These are phyloP conservation scores for Ivindomyrus marchei DNA, from an alignment of 2,113 vertebrate genomes.

Conservation along the genomic window DNA sequence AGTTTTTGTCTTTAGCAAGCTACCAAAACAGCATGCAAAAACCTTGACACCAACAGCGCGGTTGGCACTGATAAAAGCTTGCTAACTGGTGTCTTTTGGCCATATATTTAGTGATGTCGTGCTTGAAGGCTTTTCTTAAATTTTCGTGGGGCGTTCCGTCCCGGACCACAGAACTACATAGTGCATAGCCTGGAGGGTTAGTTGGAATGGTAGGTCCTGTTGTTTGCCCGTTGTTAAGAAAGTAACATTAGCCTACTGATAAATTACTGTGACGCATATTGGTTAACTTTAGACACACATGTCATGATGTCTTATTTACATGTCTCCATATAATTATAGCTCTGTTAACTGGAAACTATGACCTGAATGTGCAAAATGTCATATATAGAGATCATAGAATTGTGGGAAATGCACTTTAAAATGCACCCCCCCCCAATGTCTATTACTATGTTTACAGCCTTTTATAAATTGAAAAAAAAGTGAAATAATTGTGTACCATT, in stretches of 20 bases:
- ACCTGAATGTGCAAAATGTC: not conserved
- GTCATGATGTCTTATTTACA: not conserved
- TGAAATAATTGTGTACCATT: not conserved
- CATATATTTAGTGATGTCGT: not conserved
- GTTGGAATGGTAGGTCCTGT: not conserved
- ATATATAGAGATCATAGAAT: not conserved
- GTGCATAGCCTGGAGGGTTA: not conserved
- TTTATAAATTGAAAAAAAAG: not conserved
- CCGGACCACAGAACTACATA: not conserved
- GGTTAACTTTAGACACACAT: not conserved
- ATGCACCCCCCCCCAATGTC: not conserved
- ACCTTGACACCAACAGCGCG: too few species aligned
- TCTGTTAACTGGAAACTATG: not conserved
- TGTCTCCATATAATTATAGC: not conserved
- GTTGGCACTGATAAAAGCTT: not conserved
- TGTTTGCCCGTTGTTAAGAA: not conserved
- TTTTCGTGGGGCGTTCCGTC: not conserved
- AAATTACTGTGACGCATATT: not conserved
- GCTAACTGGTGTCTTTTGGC: not conserved
- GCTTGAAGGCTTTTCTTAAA: not conserved
- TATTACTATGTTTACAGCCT: not conserved
- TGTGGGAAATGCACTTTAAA: not conserved
- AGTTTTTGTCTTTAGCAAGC: not conserved
- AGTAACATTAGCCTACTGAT: not conserved
- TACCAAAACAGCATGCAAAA: not conserved